Conservation (phyloP, 92 coral and sea anemone species). For the Anthopleura xanthogrammica region DNA sequence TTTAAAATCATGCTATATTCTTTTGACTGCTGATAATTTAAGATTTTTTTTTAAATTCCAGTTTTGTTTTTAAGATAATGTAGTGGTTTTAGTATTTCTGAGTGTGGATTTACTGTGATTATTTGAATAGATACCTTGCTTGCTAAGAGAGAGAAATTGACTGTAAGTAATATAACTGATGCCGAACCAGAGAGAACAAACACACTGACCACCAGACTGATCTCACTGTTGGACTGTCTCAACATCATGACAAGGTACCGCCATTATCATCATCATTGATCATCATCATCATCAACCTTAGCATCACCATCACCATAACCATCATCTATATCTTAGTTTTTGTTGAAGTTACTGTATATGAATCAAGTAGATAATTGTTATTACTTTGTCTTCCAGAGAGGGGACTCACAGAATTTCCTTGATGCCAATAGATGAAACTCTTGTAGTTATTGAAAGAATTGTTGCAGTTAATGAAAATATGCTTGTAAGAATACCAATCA, state of each 20-base stretch:
- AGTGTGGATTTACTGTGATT: neutral
- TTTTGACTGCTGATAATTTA: too few relatives aligned
- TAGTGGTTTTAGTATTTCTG: too few relatives aligned
- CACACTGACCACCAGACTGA: conserved; percentile 51
- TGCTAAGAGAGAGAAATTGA: conserved; percentile 15
- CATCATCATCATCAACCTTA: too few relatives aligned
- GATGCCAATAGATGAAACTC: conserved; percentile 45
- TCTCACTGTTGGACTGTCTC: conserved; percentile 42
- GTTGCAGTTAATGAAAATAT: conserved; percentile 41
- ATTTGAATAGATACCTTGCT: neutral
- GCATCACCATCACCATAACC: too few relatives aligned
- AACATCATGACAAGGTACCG: conserved; percentile 46
- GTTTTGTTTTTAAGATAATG: too few relatives aligned
- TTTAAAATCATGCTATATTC: too few relatives aligned
- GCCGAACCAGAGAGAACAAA: conserved; percentile 68
- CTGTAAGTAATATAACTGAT: conserved; percentile 39
- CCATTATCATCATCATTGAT: too few relatives aligned
- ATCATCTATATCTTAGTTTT: too few relatives aligned
- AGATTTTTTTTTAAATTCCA: too few relatives aligned
- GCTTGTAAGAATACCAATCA: conserved; percentile 38
- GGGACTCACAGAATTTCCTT: conserved; percentile 32
- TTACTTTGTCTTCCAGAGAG: conserved; percentile 23
- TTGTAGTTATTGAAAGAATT: conserved; percentile 28
- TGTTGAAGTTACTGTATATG: neutral
- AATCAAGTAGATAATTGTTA: neutral